These are phyloP conservation scores for Neodontobutis hainanensis DNA, from an alignment of 2,113 vertebrate species.

Conservation along the genomic window DNA sequence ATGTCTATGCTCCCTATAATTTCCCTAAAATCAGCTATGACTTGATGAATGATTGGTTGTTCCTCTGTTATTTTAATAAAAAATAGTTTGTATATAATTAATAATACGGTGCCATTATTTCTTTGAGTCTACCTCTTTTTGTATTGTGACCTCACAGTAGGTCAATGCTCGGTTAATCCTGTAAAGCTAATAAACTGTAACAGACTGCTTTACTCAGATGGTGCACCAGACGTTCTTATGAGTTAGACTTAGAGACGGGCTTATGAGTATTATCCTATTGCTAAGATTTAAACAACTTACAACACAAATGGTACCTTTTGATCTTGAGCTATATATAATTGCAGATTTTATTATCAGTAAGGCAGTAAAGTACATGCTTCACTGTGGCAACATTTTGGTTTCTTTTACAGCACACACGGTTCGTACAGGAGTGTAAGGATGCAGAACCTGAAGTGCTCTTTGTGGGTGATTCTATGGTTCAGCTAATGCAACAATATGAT, in stretches of 20 bases:
- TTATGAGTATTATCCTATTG: constrained; percentile 2
- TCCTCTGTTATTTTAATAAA: too few species aligned
- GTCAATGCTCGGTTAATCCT: constrained; percentile 45
- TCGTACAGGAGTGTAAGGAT: constrained; percentile 81
- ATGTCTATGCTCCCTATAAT: too few species aligned
- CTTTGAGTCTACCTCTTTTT: constrained; percentile 20
- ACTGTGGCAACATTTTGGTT: constrained; percentile 1
- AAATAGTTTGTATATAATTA: not conserved
- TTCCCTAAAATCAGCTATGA: too few species aligned
- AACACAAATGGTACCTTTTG: not conserved
- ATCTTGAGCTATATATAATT: not conserved
- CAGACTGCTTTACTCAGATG: constrained; percentile 33
- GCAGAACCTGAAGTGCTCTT: constrained; percentile 87
- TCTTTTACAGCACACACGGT: constrained; percentile 71
- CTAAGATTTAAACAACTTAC: constrained; percentile 11
- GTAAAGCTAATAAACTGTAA: constrained; percentile 41
- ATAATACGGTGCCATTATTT: constrained; percentile 8
- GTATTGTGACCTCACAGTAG: not conserved
- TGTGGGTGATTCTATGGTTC: constrained; percentile 96
- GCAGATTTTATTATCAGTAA: not conserved
- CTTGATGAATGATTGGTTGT: too few species aligned
- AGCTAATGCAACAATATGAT: constrained; percentile 94
- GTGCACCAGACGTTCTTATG: constrained; percentile 19
- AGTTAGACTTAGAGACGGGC: constrained; percentile 5
- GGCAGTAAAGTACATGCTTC: not conserved